Percentiles rank a stretch among this genome's conserved stretches.
Conservation (phyloP, 2,888 invertebrate species). For the Geophilus truncorum region DNA sequence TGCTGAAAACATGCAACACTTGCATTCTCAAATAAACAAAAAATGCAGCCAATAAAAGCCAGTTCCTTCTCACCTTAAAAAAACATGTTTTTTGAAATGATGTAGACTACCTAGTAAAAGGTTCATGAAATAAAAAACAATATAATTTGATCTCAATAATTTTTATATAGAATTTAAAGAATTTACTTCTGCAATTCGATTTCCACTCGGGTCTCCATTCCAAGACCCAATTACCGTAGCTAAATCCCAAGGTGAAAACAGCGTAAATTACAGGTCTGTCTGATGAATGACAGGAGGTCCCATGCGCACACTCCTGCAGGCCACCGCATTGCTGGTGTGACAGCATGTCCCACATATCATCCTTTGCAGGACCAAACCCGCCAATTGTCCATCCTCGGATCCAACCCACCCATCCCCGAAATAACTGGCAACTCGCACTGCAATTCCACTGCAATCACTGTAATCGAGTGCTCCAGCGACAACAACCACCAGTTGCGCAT, state of each 20-base stretch:
- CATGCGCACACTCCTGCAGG: not conserved
- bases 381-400: constrained; percentile 1
- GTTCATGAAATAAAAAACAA: too few relatives aligned
- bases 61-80: too few relatives aligned
- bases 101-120: too few relatives aligned
- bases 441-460: not conserved
- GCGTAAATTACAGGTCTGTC: constrained; percentile 22
- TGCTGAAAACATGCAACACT: not conserved
- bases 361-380: constrained; percentile 8
- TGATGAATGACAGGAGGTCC: constrained; percentile 24
- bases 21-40: not conserved
- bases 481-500: constrained; percentile 23
- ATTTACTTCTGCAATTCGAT: too few relatives aligned
- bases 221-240: not conserved
- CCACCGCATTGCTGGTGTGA: constrained; percentile 21
- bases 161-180: not conserved
- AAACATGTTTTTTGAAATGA: too few relatives aligned
- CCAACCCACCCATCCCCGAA: not conserved
- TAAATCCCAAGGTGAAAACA: not conserved
- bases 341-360: constrained; percentile 27
- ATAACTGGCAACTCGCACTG: not conserved
- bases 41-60: not conserved
- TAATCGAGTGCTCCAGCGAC: not conserved
- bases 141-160: too few relatives aligned
- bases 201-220: not conserved